Evolutionary conservation across 2,797 vertebrate species (phyloP).

Genomic region (Mormyrops attenuatus): DNA sequence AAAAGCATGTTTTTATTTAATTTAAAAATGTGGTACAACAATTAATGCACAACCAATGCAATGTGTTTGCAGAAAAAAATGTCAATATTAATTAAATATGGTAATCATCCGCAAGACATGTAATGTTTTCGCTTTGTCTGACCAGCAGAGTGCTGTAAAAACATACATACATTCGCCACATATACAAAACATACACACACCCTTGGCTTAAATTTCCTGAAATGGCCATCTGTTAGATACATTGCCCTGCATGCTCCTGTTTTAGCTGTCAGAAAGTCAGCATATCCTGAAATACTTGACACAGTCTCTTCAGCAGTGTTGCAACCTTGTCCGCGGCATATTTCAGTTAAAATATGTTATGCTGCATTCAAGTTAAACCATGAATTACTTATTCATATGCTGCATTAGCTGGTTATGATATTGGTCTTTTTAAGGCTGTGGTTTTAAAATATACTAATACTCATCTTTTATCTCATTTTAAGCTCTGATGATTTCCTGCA

Average conservation of each 20-base stretch:
- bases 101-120: background rate
- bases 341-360: background rate
- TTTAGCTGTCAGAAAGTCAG: background rate
- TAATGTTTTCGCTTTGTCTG: slow-evolving; percentile 30
- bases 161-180: background rate
- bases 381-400: background rate
- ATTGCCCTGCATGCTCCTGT: background rate
- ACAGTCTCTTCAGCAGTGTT: background rate
- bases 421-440: background rate
- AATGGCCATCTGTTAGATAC: background rate
- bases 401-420: background rate
- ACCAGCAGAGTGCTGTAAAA: slow-evolving; percentile 33
- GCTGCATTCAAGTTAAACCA: background rate
- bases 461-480: background rate
- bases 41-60: background rate
- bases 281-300: background rate
- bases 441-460: background rate
- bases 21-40: background rate
- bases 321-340: background rate
- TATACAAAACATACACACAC: background rate
- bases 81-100: background rate
- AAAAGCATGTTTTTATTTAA: background rate
- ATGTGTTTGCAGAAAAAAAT: background rate
- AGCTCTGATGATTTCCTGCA: background rate
- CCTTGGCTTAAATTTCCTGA: background rate